Evolutionary conservation across 2,888 invertebrate species (phyloP), one percentile per base, ranked within the genome.

Genomic region (Hecatera dysodea): DNA sequence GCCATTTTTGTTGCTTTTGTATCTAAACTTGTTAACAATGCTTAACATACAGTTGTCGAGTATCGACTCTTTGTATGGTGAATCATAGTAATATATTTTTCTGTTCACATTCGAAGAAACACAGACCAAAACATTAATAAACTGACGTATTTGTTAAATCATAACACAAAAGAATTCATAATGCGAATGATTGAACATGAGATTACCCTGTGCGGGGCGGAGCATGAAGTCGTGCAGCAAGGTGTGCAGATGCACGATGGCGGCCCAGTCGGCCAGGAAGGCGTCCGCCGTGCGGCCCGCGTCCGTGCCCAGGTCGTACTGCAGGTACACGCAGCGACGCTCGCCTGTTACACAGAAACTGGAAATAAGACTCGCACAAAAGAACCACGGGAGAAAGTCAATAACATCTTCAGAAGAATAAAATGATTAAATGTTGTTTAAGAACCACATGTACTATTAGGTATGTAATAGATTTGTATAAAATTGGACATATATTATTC

Each of bases 201-300:
- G n/a, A n/a, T 91, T 91, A 97, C 98, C 98, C 88, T 97, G 97
- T 83, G 97, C 97, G 33, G 98, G 97, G 79, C 98, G 97, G 85
- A 98, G 97, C 70, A 98, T 97, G 87, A 99, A 97, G 88, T 98
- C 98, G 82, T 98, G 97, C 1, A 99, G 97, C 55, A 99, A 96
- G 0, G 97, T 97, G 90, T 99, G 99, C 3, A 99, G 96, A 87
- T 99, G 98, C 17, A 98, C 98, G 85, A 99, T 98, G 88, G 98
- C 98, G 3, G 98, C 97, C 99, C 99, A 99, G 92, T 99, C 99
- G 66, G 97, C 98, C 17, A 99, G 95, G 79, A 99, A 96, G 6
- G 97, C 97, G 85, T 99, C 98, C 0, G 99, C 99, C 8, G 98
- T 98, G 88, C 98, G 97, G 11, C 97, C 97, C 76, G 99, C 99